phyloP scores from a whole-genome alignment of 2,888 invertebrate species.

The Galerucella pusilla region DNA sequence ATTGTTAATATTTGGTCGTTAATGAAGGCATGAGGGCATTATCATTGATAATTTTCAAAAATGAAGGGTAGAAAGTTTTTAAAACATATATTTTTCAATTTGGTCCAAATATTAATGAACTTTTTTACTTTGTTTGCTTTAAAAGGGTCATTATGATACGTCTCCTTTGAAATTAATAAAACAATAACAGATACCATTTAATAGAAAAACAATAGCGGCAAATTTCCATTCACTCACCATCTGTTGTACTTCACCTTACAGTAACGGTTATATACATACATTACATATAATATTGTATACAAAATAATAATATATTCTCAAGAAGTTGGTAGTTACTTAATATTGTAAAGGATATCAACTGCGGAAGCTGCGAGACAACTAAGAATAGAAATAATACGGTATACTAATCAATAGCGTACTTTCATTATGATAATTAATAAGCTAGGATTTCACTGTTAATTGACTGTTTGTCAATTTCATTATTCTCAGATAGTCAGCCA shows the following conservation, averaged over 20 bases:
- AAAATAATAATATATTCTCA: conserved; percentile 12
- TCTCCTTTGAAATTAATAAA: background rate
- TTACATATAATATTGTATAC: background rate
- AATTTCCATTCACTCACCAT: conserved; percentile 1
- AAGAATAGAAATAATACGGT: background rate
- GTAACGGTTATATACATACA: background rate
- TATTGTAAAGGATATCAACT: conserved; percentile 40
- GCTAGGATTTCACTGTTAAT: background rate
- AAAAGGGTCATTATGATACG: background rate
- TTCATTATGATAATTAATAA: background rate
- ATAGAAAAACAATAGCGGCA: conserved; percentile 2
- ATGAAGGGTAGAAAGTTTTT: too few relatives aligned
- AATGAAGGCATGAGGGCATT: too few relatives aligned
- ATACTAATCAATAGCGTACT: background rate
- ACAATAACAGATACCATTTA: background rate
- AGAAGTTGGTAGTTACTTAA: conserved; percentile 22
- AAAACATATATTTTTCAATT: too few relatives aligned
- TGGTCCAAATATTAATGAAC: too few relatives aligned
- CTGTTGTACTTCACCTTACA: background rate
- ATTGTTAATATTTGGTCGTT: too few relatives aligned
- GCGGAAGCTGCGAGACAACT: background rate
- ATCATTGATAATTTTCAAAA: too few relatives aligned
- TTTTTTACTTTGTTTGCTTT: too few relatives aligned
- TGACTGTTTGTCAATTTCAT: too few relatives aligned
- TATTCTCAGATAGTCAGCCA: too few relatives aligned